Conservation (phyloP, 1,140 invertebrate species). For the Drepana arcuata region DNA sequence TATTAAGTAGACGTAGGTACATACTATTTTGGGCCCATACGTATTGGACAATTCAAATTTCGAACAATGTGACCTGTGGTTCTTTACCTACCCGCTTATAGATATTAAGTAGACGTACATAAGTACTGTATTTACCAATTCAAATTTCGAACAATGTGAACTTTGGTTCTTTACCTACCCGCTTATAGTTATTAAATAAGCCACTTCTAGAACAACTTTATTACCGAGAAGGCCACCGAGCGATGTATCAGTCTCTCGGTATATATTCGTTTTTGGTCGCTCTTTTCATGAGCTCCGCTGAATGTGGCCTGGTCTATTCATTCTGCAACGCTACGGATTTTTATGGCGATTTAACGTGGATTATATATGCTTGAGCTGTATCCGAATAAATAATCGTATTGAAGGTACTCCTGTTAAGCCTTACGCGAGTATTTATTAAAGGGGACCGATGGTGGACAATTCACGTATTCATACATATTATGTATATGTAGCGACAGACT, state of each 20-base stretch:
- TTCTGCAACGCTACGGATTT: slow-evolving; percentile 38
- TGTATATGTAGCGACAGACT: no score
- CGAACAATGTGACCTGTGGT: background rate
- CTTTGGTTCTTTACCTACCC: no score
- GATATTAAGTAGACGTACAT: no score
- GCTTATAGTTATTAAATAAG: background rate
- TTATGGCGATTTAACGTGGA: slow-evolving; percentile 45
- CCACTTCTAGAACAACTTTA: slow-evolving; percentile 20
- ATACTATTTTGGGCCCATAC: no score
- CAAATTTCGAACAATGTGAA: background rate
- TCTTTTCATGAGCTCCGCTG: slow-evolving; percentile 53
- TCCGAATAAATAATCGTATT: slow-evolving; percentile 31
- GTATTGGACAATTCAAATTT: background rate
- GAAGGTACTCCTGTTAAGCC: no score
- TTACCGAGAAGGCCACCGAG: slow-evolving; percentile 19
- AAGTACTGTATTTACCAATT: background rate
- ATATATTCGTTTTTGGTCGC: slow-evolving; percentile 53
- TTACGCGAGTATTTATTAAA: no score
- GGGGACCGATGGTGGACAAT: no score
- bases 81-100: background rate
- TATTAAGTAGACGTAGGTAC: no score
- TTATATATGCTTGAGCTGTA: slow-evolving; percentile 41
- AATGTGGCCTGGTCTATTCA: slow-evolving; percentile 53
- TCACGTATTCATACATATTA: no score
- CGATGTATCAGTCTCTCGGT: slow-evolving; percentile 44